These are phyloP conservation scores for Gnatocerus cornutus DNA, from an alignment of 2,888 invertebrate species.

Conservation along the genomic window DNA sequence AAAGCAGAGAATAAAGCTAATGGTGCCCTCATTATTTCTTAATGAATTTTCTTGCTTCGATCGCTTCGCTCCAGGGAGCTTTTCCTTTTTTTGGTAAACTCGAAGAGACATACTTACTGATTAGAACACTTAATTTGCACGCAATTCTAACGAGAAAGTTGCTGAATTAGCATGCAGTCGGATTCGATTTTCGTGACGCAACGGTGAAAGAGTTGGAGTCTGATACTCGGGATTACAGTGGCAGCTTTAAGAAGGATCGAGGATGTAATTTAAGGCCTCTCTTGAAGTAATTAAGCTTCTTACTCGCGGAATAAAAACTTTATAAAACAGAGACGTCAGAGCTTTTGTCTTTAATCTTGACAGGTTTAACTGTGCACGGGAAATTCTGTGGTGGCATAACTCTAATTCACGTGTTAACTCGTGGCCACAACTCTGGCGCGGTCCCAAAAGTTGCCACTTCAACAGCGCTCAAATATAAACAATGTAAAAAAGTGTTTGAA, in stretches of 20 bases:
- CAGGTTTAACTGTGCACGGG: too few relatives aligned
- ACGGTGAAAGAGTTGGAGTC: slow-evolving; percentile 5
- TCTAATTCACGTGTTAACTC: too few relatives aligned
- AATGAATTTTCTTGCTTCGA: slow-evolving; percentile 34
- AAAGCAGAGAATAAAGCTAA: slow-evolving; percentile 26
- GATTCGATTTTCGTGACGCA: slow-evolving; percentile 12
- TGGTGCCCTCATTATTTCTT: slow-evolving; percentile 37
- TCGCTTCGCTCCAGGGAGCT: not conserved
- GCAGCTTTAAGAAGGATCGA: slow-evolving; percentile 22
- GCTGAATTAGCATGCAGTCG: not conserved
- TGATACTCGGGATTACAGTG: slow-evolving; percentile 33
- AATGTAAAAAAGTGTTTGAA: too few relatives aligned
- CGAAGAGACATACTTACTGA: too few relatives aligned
- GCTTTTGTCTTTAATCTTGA: not conserved
- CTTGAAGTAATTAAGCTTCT: slow-evolving; percentile 40
- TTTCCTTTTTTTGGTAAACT: too few relatives aligned
- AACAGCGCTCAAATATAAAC: too few relatives aligned
- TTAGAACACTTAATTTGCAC: too few relatives aligned
- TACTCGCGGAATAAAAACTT: slow-evolving; percentile 23
- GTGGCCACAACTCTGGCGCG: too few relatives aligned
- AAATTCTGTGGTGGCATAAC: too few relatives aligned
- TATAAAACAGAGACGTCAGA: slow-evolving; percentile 20
- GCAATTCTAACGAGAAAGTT: too few relatives aligned
- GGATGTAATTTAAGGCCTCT: slow-evolving; percentile 32
- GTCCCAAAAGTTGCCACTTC: too few relatives aligned